These are phyloP conservation scores for Heterotilapia buettikoferi DNA, from an alignment of 2,113 vertebrate species.

Conservation along the genomic window DNA sequence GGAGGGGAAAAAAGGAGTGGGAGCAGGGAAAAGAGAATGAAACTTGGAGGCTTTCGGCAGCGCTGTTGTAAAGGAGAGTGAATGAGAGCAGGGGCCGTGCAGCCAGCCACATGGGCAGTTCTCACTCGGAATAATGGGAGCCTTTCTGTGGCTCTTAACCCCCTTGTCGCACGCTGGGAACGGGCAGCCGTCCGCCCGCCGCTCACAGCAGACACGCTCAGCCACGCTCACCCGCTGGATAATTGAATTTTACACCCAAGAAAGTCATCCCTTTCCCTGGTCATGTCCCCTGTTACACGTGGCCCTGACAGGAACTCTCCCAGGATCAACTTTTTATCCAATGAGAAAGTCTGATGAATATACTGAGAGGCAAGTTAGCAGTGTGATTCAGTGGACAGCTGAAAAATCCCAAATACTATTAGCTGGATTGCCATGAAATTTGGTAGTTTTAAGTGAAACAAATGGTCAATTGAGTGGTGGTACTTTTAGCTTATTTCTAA, in stretches of 20 bases:
- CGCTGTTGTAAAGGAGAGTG: conserved; percentile 47
- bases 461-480: background rate
- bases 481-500: background rate
- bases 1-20: background rate
- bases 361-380: background rate
- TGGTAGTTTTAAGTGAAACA: background rate
- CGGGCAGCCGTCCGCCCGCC: conserved; percentile 66
- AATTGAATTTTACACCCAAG: conserved; percentile 75
- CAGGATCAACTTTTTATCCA: conserved; percentile 56
- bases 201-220: conserved; percentile 72
- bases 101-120: conserved; percentile 92
- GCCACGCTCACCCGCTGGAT: conserved; percentile 60
- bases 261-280: conserved; percentile 42
- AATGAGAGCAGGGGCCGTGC: conserved; percentile 58
- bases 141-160: conserved; percentile 89
- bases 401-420: background rate
- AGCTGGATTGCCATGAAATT: background rate
- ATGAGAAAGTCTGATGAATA: background rate
- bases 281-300: conserved; percentile 61
- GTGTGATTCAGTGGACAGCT: background rate
- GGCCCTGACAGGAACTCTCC: conserved; percentile 79
- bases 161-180: conserved; percentile 83
- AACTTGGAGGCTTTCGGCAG: conserved; percentile 61
- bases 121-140: conserved; percentile 95
- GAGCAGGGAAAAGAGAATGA: conserved; percentile 52